Percentiles rank a stretch among this genome's conserved stretches.
Evolutionary conservation across 2,113 vertebrate genomes (phyloP).

Genomic region (Haplochromis vanheusdeni): DNA sequence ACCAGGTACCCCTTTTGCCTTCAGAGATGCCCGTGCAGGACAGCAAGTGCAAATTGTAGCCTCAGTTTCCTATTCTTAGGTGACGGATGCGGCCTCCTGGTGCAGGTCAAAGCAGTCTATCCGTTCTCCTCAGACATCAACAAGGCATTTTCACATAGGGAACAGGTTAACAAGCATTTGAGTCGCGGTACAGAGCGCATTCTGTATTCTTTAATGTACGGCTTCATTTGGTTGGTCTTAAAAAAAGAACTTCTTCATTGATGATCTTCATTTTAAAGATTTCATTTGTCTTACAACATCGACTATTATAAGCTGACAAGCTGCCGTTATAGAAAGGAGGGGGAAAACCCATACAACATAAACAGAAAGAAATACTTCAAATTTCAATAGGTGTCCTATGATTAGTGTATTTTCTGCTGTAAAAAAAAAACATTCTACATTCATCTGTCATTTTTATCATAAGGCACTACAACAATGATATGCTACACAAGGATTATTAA

Average conservation of each 20-base stretch:
- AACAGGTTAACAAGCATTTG: neutral
- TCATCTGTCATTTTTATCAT: neutral
- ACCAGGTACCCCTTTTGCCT: neutral
- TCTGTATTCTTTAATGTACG: neutral
- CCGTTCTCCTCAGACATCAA: neutral
- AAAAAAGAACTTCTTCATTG: neutral
- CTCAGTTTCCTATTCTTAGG: neutral
- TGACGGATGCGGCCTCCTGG: fast-evolving
- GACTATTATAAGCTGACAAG: neutral
- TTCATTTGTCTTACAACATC: neutral
- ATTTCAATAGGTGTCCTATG: neutral
- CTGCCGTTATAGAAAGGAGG: neutral
- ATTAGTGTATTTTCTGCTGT: neutral
- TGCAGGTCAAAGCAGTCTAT: neutral
- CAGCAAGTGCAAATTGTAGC: neutral
- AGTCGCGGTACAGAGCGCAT: fast-evolving
- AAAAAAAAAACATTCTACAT: neutral
- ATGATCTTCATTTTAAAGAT: neutral
- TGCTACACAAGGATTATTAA: neutral
- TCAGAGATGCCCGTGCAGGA: neutral
- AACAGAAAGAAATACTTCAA: neutral
- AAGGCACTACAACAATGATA: neutral
- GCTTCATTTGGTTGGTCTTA: neutral
- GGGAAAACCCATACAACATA: neutral
- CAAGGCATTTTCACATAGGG: neutral